Evolutionary conservation across 2,113 vertebrate species (phyloP), one percentile per base, ranked within the genome.

Genomic region (Mohoua ochrocephala): DNA sequence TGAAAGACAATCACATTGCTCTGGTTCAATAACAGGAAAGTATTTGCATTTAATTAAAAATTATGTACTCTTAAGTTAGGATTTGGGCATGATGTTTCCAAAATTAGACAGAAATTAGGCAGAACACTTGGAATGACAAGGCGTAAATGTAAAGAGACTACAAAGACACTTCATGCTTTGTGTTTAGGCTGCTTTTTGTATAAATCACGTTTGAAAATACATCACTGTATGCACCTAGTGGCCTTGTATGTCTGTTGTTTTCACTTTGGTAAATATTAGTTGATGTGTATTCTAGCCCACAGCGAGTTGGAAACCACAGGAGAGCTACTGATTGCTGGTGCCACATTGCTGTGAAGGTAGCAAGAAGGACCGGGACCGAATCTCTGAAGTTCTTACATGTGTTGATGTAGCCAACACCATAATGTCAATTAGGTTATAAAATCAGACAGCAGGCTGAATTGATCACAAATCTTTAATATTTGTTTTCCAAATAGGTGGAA

Each of bases 401-500:
- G 18, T 42, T 87, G 61, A 57, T 68, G 37, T 63, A 73, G 42
- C 28, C 44, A 71, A 56, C 0, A 3, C 19, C 1, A 3, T 60
- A 50, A 75, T 53, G n/a, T 54, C 52, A 67, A 1, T 42, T 35
- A 75, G 23, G 39, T 60, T 76, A 53, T 70, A 54, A 87, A 89
- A 84, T 63, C 54, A 84, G 95, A 64, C 28, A 74, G 47, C 41
- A 50, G n/a, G 39, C 41, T 95, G 41, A 59, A 74, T 49, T 5
- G 4, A 54, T 49, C 53, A 33, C 39, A 57, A 88, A 6, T 57
- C 45, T 96, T 97, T 50, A 39, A 22, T 84, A 47, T 90, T 75
- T 97, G 45, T 96, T 95, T 96, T 91, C 54, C 65, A 73, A 47
- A 97, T 87, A 98, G 98, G 98, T 95, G 95, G 95, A 96, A 71